Base-by-base conservation (phyloP, 2,888 invertebrate genomes). In the Clanis bilineata region DNA sequence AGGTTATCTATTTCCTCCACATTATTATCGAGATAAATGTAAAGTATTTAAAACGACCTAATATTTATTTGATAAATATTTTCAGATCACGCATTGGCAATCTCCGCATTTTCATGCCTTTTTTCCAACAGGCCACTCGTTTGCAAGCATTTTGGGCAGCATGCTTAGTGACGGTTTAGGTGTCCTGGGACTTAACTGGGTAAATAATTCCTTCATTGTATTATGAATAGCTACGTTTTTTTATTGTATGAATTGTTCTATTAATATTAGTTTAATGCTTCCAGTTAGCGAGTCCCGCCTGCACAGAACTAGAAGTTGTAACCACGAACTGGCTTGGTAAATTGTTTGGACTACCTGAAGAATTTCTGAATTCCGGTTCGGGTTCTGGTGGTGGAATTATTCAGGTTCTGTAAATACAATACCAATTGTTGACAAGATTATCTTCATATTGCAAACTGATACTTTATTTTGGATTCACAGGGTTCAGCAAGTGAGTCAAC, bases 251-350 rank as follows among this genome's bases (percentile, higher is more conserved):
- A n/a, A n/a, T n/a, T n/a, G n/a, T n/a, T n/a, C n/a, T n/a, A n/a
- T 25, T 54, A n/a, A 32, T 54, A 15, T 9, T 36, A 21, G 3
- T 28, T n/a, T n/a, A n/a, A n/a, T n/a, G 3, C n/a, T 56, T 56
- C 36, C 38, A 96, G 96, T 94, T 96, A 66, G 93, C 96, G 28
- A 96, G 96, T 75, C 97, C 97, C 0, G 97, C 97, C 0, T 98
- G 97, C 80, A 98, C 98, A 0, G 98, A 98, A 85, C 92, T 98
- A 25, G 98, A 98, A 89, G 96, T 98, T 10, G 94, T 96, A 1
- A 96, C 97, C 68, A 96, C 98, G 96, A 97, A 98, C 82, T 98
- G 98, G 98, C 86, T 98, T 47, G 98, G 96, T 2, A 97, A 97
- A 85, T 92, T 98, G 77, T 85, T 98, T 12, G 94, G 95, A 43